Base-by-base conservation (phyloP, 2,888 invertebrate species). In the Thumatha senex region DNA sequence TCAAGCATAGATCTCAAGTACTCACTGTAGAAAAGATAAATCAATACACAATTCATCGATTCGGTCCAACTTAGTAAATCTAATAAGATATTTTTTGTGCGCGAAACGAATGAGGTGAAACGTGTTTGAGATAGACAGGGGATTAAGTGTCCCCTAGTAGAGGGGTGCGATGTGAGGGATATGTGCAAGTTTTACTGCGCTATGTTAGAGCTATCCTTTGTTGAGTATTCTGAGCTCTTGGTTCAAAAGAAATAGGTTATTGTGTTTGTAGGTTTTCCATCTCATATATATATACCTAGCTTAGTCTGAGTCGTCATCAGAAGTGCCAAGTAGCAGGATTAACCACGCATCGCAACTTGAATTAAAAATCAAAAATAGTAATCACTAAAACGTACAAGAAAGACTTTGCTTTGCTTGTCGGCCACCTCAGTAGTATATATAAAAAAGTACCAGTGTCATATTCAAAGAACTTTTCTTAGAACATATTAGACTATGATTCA, bases 121-220 rank as follows among this genome's bases (percentile, higher is more conserved):
- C 89, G 89, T 90, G 90, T 91, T 89, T 85, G 88, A 89, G 87
- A 89, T 89, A 89, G 90, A 89, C 90, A 84, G 88, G 87, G 90
- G 90, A 89, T 90, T 89, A 90, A 83, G 82, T 86, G 80, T 83
- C 89, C 89, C 89, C 85, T 81, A 74, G 74, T 68, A 67, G 72
- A 72, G 81, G 86, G 79, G 74, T 58, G 58, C 53, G 52, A 46
- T 59, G 66, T 56, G 57, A 58, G 55, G 58, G 61, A 51, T 58
- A 55, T 57, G 55, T 58, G 67, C 56, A 58, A 61, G 60, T 57
- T 56, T 63, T 40, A 47, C 12, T 47, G 40, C 54, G 40, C 58
- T 43, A 31, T 36, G 15, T 39, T 12, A 52, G 41, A 39, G 54
- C 47, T 63, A 48, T 61, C 58, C 60, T 57, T 61, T 51, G 31